A percentile compares a stretch with the other conserved stretches of the same genome.
Conservation (phyloP, 2,797 vertebrate genomes). For the Petrocephalus schoutedeni region DNA sequence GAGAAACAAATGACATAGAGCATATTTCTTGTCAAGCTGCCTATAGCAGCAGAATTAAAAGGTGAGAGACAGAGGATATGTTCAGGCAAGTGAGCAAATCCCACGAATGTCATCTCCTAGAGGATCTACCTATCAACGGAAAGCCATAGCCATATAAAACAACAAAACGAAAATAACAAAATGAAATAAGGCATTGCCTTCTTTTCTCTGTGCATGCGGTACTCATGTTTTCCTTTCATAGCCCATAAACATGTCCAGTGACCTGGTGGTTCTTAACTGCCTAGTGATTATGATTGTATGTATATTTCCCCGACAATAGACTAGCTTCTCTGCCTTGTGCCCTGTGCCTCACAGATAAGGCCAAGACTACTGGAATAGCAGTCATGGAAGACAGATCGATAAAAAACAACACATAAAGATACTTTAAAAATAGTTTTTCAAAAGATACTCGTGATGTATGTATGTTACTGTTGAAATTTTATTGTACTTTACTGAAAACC, state of each 20-base stretch:
- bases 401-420: no score
- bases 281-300: neutral
- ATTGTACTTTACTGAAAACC: neutral
- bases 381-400: neutral
- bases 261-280: neutral
- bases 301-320: neutral
- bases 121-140: neutral
- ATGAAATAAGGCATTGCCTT: neutral
- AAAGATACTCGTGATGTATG: neutral
- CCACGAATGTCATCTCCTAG: neutral
- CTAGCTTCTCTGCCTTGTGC: neutral
- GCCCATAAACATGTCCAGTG: neutral
- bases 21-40: neutral
- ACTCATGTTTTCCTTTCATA: neutral
- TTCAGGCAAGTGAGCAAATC: neutral
- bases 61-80: neutral
- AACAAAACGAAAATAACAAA: neutral
- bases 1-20: neutral
- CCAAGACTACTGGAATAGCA: neutral
- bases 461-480: neutral
- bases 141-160: neutral
- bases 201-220: neutral
- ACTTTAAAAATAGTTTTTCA: neutral
- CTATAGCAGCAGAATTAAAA: neutral
- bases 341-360: neutral